A percentile compares a stretch with the other conserved stretches of the same genome.
Evolutionary conservation across 2,797 vertebrate species (phyloP).

Genomic region (Hozukius guyotensis): DNA sequence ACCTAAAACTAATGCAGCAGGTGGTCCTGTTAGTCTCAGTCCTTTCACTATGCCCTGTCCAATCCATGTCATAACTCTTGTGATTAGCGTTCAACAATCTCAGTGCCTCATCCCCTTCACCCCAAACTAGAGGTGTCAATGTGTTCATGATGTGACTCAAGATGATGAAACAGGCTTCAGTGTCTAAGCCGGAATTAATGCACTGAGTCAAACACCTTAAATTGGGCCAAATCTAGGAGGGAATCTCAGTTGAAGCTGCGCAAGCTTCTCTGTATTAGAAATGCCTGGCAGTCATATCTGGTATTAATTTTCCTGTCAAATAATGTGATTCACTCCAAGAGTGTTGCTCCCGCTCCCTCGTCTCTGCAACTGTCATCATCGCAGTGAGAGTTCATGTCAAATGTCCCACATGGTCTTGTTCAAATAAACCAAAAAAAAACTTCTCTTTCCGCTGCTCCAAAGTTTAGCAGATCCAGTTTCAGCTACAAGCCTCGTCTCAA

Average conservation of each 20-base stretch:
- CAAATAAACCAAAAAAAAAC: neutral
- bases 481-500: neutral
- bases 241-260: neutral
- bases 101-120: neutral
- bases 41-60: neutral
- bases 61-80: neutral
- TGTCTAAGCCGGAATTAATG: neutral
- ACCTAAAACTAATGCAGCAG: neutral
- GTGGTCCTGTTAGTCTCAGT: neutral
- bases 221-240: neutral
- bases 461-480: neutral
- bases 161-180: constrained; percentile 19
- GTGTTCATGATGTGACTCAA: constrained; percentile 16
- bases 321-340: neutral
- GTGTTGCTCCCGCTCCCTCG: neutral
- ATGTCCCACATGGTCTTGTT: neutral
- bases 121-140: neutral
- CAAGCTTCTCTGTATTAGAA: neutral
- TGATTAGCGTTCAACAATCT: neutral
- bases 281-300: constrained; percentile 6
- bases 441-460: neutral
- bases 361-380: neutral
- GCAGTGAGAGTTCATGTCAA: neutral
- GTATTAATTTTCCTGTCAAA: constrained; percentile 10
- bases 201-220: constrained; percentile 8